Percentiles rank a stretch among this genome's conserved stretches.
Evolutionary conservation across 2,113 vertebrate genomes (phyloP).

Genomic region (Octodon degus): DNA sequence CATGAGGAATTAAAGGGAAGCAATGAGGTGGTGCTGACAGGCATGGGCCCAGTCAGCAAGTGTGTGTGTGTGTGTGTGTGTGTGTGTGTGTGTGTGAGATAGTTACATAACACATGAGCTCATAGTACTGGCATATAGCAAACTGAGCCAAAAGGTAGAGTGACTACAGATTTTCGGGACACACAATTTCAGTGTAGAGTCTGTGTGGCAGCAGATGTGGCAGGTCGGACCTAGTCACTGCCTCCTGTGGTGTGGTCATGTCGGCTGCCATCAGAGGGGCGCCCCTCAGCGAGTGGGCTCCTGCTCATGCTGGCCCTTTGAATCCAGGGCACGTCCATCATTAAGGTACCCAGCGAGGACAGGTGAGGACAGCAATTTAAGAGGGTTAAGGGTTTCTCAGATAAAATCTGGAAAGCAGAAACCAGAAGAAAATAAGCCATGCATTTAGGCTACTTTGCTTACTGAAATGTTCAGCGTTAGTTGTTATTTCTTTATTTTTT

Average conservation of each 20-base stretch:
- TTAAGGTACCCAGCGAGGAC: background rate
- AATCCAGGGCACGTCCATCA: background rate
- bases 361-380: background rate
- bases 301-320: background rate
- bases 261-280: background rate
- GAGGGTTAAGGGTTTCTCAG: background rate
- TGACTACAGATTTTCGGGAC: background rate
- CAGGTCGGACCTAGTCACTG: background rate
- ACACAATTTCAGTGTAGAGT: background rate
- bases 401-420: background rate
- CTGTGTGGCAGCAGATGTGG: background rate
- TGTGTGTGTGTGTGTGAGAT: background rate
- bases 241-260: background rate
- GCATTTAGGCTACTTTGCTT: background rate
- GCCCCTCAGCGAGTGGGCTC: background rate
- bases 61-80: background rate
- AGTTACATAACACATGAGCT: background rate
- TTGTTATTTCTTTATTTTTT: background rate
- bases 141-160: background rate
- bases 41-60: too few species aligned
- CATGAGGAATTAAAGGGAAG: background rate
- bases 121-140: background rate
- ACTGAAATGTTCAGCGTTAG: background rate
- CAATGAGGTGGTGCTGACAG: rapidly evolving
- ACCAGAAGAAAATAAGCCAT: background rate